These are phyloP conservation scores for Julus scanicus DNA, from an alignment of 2,888 invertebrate genomes.

Conservation along the genomic window DNA sequence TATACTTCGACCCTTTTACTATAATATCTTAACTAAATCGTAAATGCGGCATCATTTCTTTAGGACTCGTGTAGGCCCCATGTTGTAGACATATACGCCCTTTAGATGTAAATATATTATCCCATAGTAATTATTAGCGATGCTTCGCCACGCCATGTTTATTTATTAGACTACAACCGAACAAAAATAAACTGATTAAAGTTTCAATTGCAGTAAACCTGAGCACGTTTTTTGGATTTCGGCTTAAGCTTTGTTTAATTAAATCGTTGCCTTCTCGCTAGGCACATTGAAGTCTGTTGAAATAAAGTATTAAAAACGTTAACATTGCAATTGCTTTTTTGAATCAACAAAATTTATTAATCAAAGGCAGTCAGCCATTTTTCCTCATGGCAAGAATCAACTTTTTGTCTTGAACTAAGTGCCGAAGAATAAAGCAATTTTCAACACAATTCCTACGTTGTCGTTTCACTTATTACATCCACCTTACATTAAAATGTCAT, in stretches of 20 bases:
- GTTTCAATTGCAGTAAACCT: background rate
- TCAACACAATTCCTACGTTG: background rate
- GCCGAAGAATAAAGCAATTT: background rate
- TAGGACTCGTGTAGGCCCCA: background rate
- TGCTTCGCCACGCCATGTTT: background rate
- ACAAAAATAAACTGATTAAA: background rate
- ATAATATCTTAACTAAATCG: background rate
- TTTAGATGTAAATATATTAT: background rate
- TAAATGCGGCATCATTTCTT: background rate
- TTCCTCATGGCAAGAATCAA: background rate
- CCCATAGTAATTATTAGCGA: background rate
- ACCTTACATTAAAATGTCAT: background rate
- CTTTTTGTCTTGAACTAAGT: background rate
- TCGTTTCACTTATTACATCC: background rate
- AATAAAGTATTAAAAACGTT: background rate
- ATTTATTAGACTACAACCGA: background rate
- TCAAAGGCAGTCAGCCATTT: background rate
- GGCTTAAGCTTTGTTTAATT: constrained; percentile 14
- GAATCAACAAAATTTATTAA: background rate
- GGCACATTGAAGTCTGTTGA: background rate
- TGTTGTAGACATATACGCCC: constrained; percentile 14
- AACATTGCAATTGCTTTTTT: background rate
- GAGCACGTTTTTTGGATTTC: background rate
- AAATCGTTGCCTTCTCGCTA: background rate
- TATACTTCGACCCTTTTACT: background rate